Evolutionary conservation across 2,888 invertebrate genomes (phyloP), one percentile per base, ranked within the genome.

Genomic region (Norana najaformis): DNA sequence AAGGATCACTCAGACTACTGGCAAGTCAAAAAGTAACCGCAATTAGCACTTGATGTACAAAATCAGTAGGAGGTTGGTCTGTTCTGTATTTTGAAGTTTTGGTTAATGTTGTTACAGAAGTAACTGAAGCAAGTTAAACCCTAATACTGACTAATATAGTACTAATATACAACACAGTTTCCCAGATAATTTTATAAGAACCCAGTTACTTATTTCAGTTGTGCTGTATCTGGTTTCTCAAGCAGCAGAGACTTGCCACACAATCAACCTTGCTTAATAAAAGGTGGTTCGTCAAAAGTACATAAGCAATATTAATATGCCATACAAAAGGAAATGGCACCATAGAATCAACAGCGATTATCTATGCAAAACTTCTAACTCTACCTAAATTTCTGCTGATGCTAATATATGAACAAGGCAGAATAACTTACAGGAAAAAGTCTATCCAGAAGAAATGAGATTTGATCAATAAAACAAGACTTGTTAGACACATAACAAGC

Each of bases 301-400:
- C n/a, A n/a, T n/a, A 69, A n/a, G 69, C 47, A 69, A 69, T 69
- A 69, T 69, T 3, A n/a, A 69, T n/a, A 69, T n/a, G 69, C 69
- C 69, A 69, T 69, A 69, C 30, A 69, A 69, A 69, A 69, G 69
- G n/a, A 69, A n/a, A 69, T 69, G 69, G 69, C 69, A 69, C n/a
- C 69, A 69, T 69, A 69, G n/a, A n/a, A n/a, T 69, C 69, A n/a
- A 69, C n/a, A 8, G 30, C 69, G n/a, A 69, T n/a, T 30, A 69
- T n/a, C 30, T n/a, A 47, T 16, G 69, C 69, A 69, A 69, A 69
- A 69, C n/a, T 11, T 16, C 11, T 8, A 69, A n/a, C 13, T 30
- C 30, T 69, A 69, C 30, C 11, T 30, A 69, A n/a, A 69, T 69
- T 69, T 69, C 69, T 69, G 69, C 30, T 69, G 69, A 69, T 69